Conservation (phyloP, 2,797 vertebrate genomes). For the Bradypus variegatus region DNA sequence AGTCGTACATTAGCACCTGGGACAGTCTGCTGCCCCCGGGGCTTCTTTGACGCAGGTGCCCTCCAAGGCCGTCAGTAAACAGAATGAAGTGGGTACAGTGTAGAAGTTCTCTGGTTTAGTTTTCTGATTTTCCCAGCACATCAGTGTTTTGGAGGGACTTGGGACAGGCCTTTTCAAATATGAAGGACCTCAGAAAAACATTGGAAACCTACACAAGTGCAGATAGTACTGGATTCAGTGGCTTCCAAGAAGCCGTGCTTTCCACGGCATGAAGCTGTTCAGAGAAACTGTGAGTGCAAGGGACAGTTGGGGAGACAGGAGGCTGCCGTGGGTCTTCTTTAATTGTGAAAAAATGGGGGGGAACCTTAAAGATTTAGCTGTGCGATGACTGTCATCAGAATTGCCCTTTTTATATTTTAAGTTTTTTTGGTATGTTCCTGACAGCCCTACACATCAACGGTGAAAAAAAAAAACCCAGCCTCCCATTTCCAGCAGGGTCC, state of each 20-base stretch:
- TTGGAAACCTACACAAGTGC: not conserved
- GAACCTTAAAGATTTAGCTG: too few relatives aligned
- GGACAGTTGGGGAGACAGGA: too few relatives aligned
- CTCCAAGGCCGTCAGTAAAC: too few relatives aligned
- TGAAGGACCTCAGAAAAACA: not conserved
- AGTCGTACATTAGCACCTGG: accelerated
- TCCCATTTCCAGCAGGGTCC: not conserved
- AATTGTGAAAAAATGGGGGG: too few relatives aligned
- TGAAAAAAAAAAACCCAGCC: not conserved
- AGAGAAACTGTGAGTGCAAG: not conserved
- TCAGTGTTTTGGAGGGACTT: not conserved
- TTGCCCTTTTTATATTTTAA: not conserved
- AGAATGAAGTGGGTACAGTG: not conserved
- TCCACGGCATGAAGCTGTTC: not conserved
- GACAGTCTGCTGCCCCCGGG: not conserved
- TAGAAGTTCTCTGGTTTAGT: not conserved
- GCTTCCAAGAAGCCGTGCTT: not conserved
- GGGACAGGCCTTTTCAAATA: not conserved
- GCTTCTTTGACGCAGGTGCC: too few relatives aligned
- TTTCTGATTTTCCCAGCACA: not conserved
- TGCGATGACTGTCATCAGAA: too few relatives aligned
- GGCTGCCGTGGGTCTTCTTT: too few relatives aligned
- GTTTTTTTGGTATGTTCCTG: not conserved
- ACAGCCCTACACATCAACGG: not conserved
- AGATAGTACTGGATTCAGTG: too few relatives aligned